Base-by-base conservation (phyloP, 37 sponge, comb jelly and placozoan species). In the Cliona cf. orientalis region DNA sequence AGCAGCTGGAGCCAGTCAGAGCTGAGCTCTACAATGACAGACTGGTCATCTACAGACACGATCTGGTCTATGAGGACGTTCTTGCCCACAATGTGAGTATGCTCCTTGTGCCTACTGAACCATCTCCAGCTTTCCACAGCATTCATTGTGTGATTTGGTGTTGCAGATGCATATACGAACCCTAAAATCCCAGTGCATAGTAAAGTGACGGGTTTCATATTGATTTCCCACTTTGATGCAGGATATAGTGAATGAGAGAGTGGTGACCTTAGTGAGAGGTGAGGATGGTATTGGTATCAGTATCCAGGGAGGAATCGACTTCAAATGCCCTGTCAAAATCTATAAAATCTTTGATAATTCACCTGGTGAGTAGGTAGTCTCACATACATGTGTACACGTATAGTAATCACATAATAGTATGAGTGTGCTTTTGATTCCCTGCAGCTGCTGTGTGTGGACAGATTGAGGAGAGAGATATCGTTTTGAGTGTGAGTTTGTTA, bases 241-340 rank as follows among this genome's bases (percentile, higher is more conserved):
- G 81, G 71, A 81, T 38, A 70, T 81, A 7, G 21, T 59, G 22
- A 42, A 69, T 5, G 69, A 69, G 60, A 70, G 55, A 23, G 21
- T 19, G 1, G 57, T 81, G 23, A 26, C 33, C 1, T 23, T 81
- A 62, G 59, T 60, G 71, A 81, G 81, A 41, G 42, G 53, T 40
- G 72, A 81, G 1, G 21, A 23, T 31, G 55, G 62, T 0, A 12
- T 81, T 19, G 81, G 81, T n/a, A 60, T 81, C 23, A 31, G 35
- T 34, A 71, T 97, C 0, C 66, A 87, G 80, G 95, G 93, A 35
- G 97, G 93, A 36, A 0, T 64, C 28, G 93, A 96, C 34, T 86
- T 76, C 74, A 84, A 84, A n/a, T 64, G 80, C 49, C 91, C 97
- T 23, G 84, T 96, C 23, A 87, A 85, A 0, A 75, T 96, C 3